Conservation (phyloP, 2,113 vertebrate genomes). For the Terrapene triunguis region DNA sequence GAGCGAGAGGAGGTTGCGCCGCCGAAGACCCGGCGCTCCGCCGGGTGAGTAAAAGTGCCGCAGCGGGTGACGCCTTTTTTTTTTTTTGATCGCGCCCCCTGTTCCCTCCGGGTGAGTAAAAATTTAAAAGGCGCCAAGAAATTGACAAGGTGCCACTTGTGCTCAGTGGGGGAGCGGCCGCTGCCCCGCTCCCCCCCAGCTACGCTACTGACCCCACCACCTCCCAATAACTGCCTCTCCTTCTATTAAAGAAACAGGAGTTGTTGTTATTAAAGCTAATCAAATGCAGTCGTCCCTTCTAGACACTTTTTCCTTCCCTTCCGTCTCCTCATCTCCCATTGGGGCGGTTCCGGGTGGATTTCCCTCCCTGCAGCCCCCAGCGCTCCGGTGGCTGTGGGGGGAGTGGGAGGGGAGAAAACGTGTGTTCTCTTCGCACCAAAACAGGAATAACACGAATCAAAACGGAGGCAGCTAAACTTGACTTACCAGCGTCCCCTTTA, state of each 20-base stretch:
- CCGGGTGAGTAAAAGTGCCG: too few relatives aligned
- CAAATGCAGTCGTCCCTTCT: not conserved
- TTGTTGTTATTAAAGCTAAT: not conserved
- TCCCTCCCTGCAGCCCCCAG: not conserved
- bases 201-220: too few relatives aligned
- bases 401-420: not conserved
- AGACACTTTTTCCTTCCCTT: not conserved
- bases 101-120: too few relatives aligned
- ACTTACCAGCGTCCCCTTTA: not conserved
- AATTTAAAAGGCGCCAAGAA: too few relatives aligned
- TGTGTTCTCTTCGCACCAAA: not conserved
- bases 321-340: not conserved
- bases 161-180: too few relatives aligned
- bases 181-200: too few relatives aligned
- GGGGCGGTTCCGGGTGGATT: not conserved
- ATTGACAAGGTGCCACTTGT: too few relatives aligned
- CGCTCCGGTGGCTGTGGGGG: accelerated
- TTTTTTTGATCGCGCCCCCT: too few relatives aligned
- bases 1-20: too few relatives aligned
- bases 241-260: not conserved
- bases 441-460: not conserved
- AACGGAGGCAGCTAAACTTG: not conserved
- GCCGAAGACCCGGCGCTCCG: too few relatives aligned
- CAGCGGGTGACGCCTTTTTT: too few relatives aligned
- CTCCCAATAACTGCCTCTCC: not conserved